Base-by-base conservation (phyloP, 1,140 invertebrate species). In the Colletes latitarsis region DNA sequence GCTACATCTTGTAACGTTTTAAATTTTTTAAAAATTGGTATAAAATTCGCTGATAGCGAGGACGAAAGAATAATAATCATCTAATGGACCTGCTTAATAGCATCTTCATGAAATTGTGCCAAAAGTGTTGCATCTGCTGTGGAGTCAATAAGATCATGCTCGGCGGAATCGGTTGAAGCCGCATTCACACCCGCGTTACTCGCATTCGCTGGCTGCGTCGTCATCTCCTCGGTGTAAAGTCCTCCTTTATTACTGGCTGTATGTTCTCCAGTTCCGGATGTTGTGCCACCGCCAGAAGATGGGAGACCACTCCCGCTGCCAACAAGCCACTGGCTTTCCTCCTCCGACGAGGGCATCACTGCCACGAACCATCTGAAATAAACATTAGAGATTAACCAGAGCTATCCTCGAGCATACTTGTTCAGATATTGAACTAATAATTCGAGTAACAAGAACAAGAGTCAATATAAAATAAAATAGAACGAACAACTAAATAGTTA, bases 71-170 rank as follows among this genome's bases (percentile, higher is more conserved):
- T 46, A 0, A n/a, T 6, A 62, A 12, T 5, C 9, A 10, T 17
- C 1, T 0, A 9, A 30, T 15, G 21, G 17, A 95, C 95, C 94
- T 96, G 95, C 88, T 94, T 94, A 39, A 96, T 92, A 8, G 96
- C 96, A 89, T 96, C 96, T 86, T 96, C 96, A 88, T 96, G 96
- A 89, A 96, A 96, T 86, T 96, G 95, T n/a, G 96, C 95, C 3
- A 96, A 91, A 0, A 96, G 93, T 19, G 94, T 94, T 3, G 94
- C 93, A 79, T 95, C 95, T 14, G 80, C 76, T 41, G 85, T 90
- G 12, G 89, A 89, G 71, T 92, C 90, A 66, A 92, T 91, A 46
- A 91, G 83, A 69, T 92, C 91, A 81, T 91, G 92, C 75, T 86
- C 93, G 85, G 88, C 93, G 81, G 87, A 90, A 88, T 85, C 94